A percentile compares a stretch with the other conserved stretches of the same genome.
These are phyloP conservation scores for Scaptomyza graminum DNA, from an alignment of 1,140 invertebrate species.

Conservation along the genomic window DNA sequence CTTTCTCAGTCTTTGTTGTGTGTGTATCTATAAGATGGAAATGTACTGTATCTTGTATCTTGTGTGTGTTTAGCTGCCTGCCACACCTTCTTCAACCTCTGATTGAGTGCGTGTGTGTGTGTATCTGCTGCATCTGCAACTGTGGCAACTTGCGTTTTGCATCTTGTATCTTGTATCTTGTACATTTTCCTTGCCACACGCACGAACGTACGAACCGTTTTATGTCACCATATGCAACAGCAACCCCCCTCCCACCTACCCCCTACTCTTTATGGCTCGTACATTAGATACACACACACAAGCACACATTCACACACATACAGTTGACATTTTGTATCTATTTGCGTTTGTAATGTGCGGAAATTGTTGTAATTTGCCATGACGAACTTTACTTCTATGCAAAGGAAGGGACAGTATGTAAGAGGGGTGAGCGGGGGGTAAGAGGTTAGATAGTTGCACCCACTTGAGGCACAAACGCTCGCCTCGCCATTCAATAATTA, in stretches of 20 bases:
- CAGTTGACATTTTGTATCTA: slow-evolving; percentile 64
- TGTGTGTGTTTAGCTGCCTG: slow-evolving; percentile 2
- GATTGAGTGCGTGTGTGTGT: slow-evolving; percentile 21
- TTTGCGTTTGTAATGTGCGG: slow-evolving; percentile 66
- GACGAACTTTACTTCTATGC: slow-evolving; percentile 37
- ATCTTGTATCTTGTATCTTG: slow-evolving; percentile 61
- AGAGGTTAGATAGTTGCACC: no score
- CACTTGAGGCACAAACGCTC: background rate
- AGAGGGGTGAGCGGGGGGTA: no score
- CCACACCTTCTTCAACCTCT: background rate
- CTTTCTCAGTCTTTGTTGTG: background rate
- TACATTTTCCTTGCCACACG: slow-evolving; percentile 71
- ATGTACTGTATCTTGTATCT: no score
- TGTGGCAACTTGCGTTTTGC: slow-evolving; percentile 45
- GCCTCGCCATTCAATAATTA: background rate
- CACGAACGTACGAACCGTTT: slow-evolving; percentile 30
- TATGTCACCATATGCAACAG: slow-evolving; percentile 58
- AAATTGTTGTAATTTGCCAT: slow-evolving; percentile 80
- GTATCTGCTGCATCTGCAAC: slow-evolving; percentile 17
- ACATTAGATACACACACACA: slow-evolving; percentile 65
- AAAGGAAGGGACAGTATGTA: background rate
- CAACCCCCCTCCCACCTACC: slow-evolving; percentile 6
- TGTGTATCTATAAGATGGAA: slow-evolving; percentile 19
- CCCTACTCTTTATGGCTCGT: background rate
- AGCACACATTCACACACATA: slow-evolving; percentile 21